phyloP scores from a whole-genome alignment of 1,140 invertebrate species.

The Bombus consobrinus region DNA sequence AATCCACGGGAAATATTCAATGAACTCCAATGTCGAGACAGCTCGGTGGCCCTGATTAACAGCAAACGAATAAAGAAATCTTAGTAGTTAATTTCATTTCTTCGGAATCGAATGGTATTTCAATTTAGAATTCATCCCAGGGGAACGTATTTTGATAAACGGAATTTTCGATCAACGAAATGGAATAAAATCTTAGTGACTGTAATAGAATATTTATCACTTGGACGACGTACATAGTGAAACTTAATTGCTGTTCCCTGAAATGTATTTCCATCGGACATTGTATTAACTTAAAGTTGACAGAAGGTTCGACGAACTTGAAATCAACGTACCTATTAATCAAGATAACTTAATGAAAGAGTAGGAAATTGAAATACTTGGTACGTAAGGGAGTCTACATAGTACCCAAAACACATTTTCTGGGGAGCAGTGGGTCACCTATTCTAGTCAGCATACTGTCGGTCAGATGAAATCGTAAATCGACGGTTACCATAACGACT shows the following conservation, averaged over 20 bases:
- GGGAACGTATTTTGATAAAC: neutral
- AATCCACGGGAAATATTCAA: constrained; percentile 8
- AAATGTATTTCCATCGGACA: neutral
- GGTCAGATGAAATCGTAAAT: constrained; percentile 48
- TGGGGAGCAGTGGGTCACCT: constrained; percentile 40
- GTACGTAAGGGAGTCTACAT: neutral
- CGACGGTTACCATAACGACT: constrained; percentile 48
- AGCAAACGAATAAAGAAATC: neutral
- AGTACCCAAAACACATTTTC: constrained; percentile 13
- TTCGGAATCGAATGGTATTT: neutral
- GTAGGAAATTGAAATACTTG: neutral
- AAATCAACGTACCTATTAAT: neutral
- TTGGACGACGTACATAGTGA: neutral
- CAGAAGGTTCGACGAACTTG: too few relatives aligned
- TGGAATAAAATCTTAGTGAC: neutral
- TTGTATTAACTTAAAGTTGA: neutral
- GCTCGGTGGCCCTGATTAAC: neutral
- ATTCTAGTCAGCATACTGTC: constrained; percentile 38
- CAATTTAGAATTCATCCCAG: neutral
- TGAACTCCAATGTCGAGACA: neutral
- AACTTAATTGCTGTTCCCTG: neutral
- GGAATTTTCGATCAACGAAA: neutral
- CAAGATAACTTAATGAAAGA: neutral
- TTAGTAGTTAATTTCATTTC: neutral
- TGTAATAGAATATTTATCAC: neutral